Percentiles rank a stretch among this genome's conserved stretches.
Evolutionary conservation across 1,140 invertebrate genomes (phyloP).

Genomic region (Temnothorax curvispinosus): DNA sequence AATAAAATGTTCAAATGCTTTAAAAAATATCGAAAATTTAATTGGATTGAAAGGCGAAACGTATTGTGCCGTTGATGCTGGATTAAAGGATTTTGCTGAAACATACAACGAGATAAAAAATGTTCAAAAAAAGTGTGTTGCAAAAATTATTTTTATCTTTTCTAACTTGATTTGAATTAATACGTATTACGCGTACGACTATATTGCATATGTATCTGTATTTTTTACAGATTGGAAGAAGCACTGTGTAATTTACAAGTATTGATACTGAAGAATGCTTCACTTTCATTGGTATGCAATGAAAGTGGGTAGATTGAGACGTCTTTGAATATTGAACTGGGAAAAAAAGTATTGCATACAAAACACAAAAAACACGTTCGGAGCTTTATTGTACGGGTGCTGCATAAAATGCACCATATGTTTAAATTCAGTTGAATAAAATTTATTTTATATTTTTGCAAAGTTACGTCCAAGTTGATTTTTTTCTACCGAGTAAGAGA

Average conservation of each 20-base stretch:
- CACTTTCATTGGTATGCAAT: not conserved
- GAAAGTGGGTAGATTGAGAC: not conserved
- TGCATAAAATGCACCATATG: not conserved
- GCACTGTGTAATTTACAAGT: constrained; percentile 62
- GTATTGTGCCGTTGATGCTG: constrained; percentile 47
- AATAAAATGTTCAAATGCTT: constrained; percentile 46
- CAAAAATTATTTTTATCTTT: not conserved
- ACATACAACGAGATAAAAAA: constrained; percentile 56
- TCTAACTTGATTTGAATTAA: not conserved
- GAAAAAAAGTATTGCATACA: not conserved
- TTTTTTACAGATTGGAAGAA: constrained; percentile 66
- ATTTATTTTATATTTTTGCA: constrained; percentile 2
- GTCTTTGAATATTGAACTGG: not conserved
- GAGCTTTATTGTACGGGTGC: not conserved
- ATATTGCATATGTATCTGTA: constrained; percentile 19
- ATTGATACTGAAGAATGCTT: constrained; percentile 64
- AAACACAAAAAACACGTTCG: too few relatives aligned
- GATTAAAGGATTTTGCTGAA: constrained; percentile 63
- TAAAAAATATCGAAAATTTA: constrained; percentile 60
- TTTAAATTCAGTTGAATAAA: not conserved
- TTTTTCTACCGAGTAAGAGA: not conserved
- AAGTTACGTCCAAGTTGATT: not conserved
- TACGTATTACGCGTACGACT: not conserved
- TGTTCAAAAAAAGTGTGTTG: constrained; percentile 61
- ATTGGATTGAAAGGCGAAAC: constrained; percentile 59